Conservation (phyloP, 2,113 vertebrate species). For the Fregata magnificens region DNA sequence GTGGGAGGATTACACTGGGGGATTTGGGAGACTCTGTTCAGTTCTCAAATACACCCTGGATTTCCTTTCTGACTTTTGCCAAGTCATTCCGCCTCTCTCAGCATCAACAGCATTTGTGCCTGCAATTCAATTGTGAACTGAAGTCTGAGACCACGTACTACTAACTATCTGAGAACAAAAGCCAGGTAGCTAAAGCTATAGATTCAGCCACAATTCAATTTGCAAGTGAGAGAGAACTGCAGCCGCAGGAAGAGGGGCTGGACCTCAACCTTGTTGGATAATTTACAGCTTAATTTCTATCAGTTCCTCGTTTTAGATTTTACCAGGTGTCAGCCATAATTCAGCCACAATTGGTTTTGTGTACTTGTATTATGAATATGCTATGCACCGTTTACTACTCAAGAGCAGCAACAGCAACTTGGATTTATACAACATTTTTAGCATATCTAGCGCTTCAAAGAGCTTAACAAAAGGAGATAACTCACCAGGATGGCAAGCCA, state of each 20-base stretch:
- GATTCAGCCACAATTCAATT: background rate
- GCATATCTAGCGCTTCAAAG: slow-evolving; percentile 25
- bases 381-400: background rate
- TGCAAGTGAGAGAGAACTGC: background rate
- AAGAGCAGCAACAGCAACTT: background rate
- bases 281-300: slow-evolving; percentile 2
- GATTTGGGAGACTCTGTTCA: background rate
- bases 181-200: background rate
- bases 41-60: background rate
- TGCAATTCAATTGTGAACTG: background rate
- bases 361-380: background rate
- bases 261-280: background rate
- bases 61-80: background rate
- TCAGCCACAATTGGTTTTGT: background rate
- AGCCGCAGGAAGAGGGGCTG: background rate
- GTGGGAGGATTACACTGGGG: background rate
- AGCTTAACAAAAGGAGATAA: slow-evolving; percentile 50
- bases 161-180: background rate
- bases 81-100: background rate
- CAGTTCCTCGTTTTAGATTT: background rate
- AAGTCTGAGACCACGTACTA: background rate
- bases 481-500: slow-evolving; percentile 43
- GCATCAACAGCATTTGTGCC: background rate
- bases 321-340: background rate
- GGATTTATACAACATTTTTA: slow-evolving; percentile 37